These are phyloP conservation scores for Eustalomyia histrio DNA, from an alignment of 2,888 invertebrate species.

Conservation along the genomic window DNA sequence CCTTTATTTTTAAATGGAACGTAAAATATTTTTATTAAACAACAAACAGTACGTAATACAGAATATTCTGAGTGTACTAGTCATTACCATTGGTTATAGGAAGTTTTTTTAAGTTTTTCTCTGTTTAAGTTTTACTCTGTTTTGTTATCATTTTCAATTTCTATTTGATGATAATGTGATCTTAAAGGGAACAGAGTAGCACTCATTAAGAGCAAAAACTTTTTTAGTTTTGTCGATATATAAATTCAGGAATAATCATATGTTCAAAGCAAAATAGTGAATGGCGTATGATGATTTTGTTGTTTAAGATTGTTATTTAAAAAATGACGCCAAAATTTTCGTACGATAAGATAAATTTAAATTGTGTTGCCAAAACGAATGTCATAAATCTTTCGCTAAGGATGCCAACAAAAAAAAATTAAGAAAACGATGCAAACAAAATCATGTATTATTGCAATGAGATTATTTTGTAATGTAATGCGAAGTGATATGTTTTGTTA, in stretches of 20 bases:
- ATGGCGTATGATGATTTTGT: slow-evolving; percentile 40
- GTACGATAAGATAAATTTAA: slow-evolving; percentile 78
- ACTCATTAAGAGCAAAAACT: no score
- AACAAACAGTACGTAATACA: no score
- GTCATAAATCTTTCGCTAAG: slow-evolving; percentile 79
- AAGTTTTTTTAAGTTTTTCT: no score
- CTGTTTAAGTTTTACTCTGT: no score
- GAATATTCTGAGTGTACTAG: no score
- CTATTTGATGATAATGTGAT: no score
- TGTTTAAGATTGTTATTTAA: slow-evolving; percentile 41
- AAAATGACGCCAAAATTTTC: slow-evolving; percentile 77
- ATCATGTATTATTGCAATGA: slow-evolving; percentile 65
- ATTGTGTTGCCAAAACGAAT: slow-evolving; percentile 78
- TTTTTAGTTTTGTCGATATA: slow-evolving; percentile 22
- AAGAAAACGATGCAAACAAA: slow-evolving; percentile 57
- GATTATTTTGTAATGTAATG: slow-evolving; percentile 67
- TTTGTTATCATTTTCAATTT: no score
- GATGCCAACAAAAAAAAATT: slow-evolving; percentile 73
- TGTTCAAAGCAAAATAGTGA: slow-evolving; percentile 37
- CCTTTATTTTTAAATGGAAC: no score
- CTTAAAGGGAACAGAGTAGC: no score
- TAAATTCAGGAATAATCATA: slow-evolving; percentile 22
- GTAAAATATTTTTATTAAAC: no score
- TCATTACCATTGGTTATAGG: no score
- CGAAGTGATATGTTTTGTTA: slow-evolving; percentile 62